These are phyloP conservation scores for Crocuta crocuta DNA, from an alignment of 2,113 vertebrate species.

Conservation along the genomic window DNA sequence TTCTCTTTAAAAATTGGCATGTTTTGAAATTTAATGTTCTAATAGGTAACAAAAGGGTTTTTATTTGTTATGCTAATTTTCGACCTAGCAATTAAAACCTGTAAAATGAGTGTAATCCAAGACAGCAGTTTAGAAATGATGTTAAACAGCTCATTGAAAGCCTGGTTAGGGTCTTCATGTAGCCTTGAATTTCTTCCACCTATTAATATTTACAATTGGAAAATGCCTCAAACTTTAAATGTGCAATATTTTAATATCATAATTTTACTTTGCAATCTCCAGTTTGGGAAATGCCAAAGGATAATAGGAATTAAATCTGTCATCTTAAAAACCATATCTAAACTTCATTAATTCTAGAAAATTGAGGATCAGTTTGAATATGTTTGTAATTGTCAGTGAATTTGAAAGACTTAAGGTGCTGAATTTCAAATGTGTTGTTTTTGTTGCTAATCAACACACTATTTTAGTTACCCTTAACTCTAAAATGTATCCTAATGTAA, in stretches of 20 bases:
- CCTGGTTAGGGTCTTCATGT: not conserved
- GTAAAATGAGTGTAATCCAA: constrained; percentile 17
- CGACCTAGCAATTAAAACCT: not conserved
- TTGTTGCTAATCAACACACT: not conserved
- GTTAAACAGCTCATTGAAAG: not conserved
- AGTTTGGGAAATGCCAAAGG: constrained; percentile 9
- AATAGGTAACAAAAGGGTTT: not conserved
- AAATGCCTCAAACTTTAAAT: not conserved
- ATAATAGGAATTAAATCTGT: constrained; percentile 62
- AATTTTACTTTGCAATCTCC: not conserved
- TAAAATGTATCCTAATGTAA: not conserved
- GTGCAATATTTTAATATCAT: not conserved
- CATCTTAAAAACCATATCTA: constrained; percentile 55
- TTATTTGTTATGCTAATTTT: not conserved
- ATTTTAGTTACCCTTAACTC: constrained; percentile 14
- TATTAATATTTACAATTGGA: constrained; percentile 14
- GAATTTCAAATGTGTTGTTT: constrained; percentile 25
- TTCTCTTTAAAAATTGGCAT: not conserved
- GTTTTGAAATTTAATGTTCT: not conserved
- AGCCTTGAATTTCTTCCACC: not conserved
- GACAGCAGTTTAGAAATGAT: not conserved
- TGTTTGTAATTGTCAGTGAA: constrained; percentile 50
- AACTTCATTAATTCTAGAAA: constrained; percentile 74
- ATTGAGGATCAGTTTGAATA: constrained; percentile 43
- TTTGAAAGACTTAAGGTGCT: constrained; percentile 60